Evolutionary conservation across 2,797 vertebrate species (phyloP).

Genomic region (Parotocinclus haroldoi): DNA sequence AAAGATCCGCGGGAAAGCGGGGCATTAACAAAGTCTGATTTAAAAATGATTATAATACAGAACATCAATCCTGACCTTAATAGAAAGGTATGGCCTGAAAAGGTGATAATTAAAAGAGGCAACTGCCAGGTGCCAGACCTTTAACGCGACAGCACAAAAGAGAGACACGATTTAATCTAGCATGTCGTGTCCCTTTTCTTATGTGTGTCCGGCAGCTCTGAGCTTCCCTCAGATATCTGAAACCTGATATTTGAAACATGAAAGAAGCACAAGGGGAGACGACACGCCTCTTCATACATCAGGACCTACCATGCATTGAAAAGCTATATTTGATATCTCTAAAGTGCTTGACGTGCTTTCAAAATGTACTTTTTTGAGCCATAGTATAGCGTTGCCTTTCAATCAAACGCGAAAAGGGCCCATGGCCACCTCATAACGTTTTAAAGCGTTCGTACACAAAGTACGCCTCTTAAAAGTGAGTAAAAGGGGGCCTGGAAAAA

Average conservation of each 20-base stretch:
- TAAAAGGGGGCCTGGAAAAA: not conserved
- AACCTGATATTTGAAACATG: constrained; percentile 9
- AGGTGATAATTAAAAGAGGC: no score
- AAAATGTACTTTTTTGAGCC: not conserved
- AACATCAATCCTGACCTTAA: no score
- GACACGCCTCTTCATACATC: not conserved
- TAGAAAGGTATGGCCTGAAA: no score
- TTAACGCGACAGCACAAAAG: no score
- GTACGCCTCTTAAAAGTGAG: constrained; percentile 4
- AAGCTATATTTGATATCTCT: constrained; percentile 2
- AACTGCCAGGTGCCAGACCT: no score
- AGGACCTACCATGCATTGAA: constrained; percentile 1
- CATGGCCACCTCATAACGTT: not conserved
- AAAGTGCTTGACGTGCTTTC: constrained; percentile 1
- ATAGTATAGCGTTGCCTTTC: constrained; percentile 9
- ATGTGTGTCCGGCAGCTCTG: not conserved
- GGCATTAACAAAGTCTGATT: no score
- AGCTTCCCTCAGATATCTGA: not conserved
- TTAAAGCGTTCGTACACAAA: not conserved
- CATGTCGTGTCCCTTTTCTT: constrained; percentile 9
- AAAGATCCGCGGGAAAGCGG: no score
- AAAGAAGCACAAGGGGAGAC: not conserved
- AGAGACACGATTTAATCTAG: not conserved
- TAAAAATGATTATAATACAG: no score
- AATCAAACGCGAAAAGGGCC: constrained; percentile 5